A percentile compares a stretch with the other conserved stretches of the same genome.
Conservation (phyloP, 2,797 vertebrate species). For the Gallinago nigripennis region DNA sequence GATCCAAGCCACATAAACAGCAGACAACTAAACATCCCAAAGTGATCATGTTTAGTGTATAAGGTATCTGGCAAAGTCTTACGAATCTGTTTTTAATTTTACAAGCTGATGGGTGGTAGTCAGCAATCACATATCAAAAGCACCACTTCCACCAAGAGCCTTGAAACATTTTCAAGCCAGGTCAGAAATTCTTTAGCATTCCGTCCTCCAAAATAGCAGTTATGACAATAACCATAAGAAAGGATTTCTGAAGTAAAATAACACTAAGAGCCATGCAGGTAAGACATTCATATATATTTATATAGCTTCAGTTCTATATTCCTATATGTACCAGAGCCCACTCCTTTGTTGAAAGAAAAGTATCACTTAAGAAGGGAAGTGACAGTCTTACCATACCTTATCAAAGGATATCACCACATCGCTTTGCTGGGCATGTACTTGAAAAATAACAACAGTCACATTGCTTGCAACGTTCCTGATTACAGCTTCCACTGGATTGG, state of each 20-base stretch:
- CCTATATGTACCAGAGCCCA: neutral
- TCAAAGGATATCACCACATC: constrained; percentile 87
- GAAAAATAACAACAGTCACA: constrained; percentile 85
- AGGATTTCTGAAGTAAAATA: neutral
- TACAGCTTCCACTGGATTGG: constrained; percentile 82
- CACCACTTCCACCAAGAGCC: neutral
- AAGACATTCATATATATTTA: neutral
- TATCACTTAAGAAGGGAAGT: neutral
- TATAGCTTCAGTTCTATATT: neutral
- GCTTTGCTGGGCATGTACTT: constrained; percentile 87
- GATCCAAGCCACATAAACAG: neutral
- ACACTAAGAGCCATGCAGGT: neutral
- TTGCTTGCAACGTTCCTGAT: constrained; percentile 82
- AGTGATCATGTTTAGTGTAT: fast-evolving
- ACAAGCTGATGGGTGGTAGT: neutral
- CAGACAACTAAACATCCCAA: neutral
- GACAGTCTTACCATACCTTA: constrained; percentile 75
- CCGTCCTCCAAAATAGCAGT: neutral
- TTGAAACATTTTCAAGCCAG: neutral
- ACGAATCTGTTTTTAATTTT: neutral
- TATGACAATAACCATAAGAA: neutral
- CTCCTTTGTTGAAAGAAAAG: neutral
- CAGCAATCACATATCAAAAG: neutral
- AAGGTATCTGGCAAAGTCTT: neutral
- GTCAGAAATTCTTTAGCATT: neutral